Percentiles rank a stretch among this genome's conserved stretches.
Evolutionary conservation across 1,140 invertebrate species (phyloP).

Genomic region (Apolygus lucorum): DNA sequence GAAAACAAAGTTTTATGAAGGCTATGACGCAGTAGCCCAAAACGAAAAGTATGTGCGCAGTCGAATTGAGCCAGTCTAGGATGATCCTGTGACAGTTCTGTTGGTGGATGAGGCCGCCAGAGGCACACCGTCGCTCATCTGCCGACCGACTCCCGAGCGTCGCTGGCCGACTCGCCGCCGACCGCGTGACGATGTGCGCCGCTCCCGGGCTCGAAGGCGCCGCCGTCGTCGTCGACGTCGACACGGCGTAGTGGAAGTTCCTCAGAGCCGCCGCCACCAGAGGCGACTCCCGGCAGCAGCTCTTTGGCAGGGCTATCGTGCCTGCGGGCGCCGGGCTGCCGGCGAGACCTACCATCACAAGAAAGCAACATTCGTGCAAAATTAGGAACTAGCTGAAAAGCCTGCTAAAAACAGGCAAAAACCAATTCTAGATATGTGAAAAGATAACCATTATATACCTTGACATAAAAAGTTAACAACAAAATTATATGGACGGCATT

Average conservation of each 20-base stretch:
- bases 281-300: conserved; percentile 30
- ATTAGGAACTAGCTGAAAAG: too few species aligned
- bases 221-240: conserved; percentile 24
- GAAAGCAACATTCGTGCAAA: too few species aligned
- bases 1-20: conserved; percentile 81
- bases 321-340: conserved; percentile 15
- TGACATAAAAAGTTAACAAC: too few species aligned
- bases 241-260: conserved; percentile 25
- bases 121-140: conserved; percentile 33
- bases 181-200: background rate
- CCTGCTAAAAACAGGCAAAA: too few species aligned
- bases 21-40: conserved; percentile 82
- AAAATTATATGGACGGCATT: too few species aligned
- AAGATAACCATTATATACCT: too few species aligned
- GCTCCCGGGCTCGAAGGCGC: conserved; percentile 23
- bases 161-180: conserved; percentile 20
- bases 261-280: conserved; percentile 29
- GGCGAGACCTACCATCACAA: background rate
- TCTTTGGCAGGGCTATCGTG: conserved; percentile 29
- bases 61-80: conserved; percentile 61
- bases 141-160: conserved; percentile 7
- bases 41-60: conserved; percentile 71
- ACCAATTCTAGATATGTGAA: too few species aligned
- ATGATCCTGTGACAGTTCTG: conserved; percentile 56
- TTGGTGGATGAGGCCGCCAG: conserved; percentile 36